These are phyloP conservation scores for Chydorus sphaericus DNA, from an alignment of 2,888 invertebrate species.

Conservation along the genomic window DNA sequence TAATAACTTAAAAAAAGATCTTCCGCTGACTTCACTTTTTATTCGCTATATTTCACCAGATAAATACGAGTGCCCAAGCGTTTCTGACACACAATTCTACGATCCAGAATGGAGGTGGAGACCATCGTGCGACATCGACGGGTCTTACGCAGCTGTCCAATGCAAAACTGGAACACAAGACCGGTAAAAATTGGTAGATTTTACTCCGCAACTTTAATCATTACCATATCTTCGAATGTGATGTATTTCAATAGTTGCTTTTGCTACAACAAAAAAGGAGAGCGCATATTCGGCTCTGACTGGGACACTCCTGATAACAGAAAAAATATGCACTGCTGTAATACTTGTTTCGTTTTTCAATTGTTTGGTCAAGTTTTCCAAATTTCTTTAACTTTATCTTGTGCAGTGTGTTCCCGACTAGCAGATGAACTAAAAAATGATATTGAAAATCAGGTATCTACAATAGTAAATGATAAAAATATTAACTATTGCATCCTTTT, in stretches of 20 bases:
- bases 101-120: too few relatives aligned
- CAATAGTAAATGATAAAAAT: too few relatives aligned
- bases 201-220: conserved; percentile 15
- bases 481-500: too few relatives aligned
- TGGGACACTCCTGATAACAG: conserved; percentile 36
- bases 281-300: conserved; percentile 48
- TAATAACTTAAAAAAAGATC: too few relatives aligned
- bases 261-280: conserved; percentile 43
- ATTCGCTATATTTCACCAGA: too few relatives aligned
- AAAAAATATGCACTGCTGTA: conserved; percentile 49
- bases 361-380: background rate
- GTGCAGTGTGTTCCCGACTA: conserved; percentile 19
- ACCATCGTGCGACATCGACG: conserved; percentile 41
- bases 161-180: conserved; percentile 46
- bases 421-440: conserved; percentile 22
- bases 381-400: too few relatives aligned
- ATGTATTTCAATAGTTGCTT: too few relatives aligned
- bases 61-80: too few relatives aligned
- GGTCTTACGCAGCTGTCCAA: conserved; percentile 45
- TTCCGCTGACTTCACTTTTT: too few relatives aligned
- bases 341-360: background rate
- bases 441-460: conserved; percentile 33
- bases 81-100: too few relatives aligned
- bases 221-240: too few relatives aligned
- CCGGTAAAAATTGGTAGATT: conserved; percentile 43